Evolutionary conservation across 2,113 vertebrate genomes (phyloP), one percentile per base, ranked within the genome.

Genomic region (Bufo bufo): DNA sequence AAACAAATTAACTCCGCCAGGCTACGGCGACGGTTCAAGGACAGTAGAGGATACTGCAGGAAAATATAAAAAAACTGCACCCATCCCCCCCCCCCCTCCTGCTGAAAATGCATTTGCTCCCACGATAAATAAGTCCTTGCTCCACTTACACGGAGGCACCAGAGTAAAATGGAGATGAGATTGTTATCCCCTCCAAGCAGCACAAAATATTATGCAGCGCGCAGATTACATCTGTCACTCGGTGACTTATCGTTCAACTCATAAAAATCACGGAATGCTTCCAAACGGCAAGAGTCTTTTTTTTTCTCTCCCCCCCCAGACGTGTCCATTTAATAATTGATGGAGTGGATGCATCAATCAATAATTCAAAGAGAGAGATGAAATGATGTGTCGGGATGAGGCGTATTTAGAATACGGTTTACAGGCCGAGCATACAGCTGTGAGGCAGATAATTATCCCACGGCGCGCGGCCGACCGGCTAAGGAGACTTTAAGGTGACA

Each of bases 21-120:
- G 47, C 72, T 66, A 66, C n/a, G 75, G 75, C 50, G 23, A 43
- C 85, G 33, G 23, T 59, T 87, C 85, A 87, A 87, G 85, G 85
- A 49, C 85, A 71, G 19, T 58, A 81, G 54, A 71, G 50, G 59
- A 65, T 56, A 80, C 20, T 14, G 9, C 14, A 43, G 19, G 13
- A 33, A 66, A 74, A 71, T 65, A n/a, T 0, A 50, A 16, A 50
- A 75, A 75, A 50, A 75, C 50, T 71, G 23, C 66, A n/a, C 3
- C n/a, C 66, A 23, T 10, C 66, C 66, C 69, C 33, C 69, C 69
- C 7, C 1, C 19, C 19, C 56, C n/a, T 23, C 4, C 56, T 19
- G 54, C 23, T 66, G 63, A 78, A 16, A 52, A 61, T 50, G 33
- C 43, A 20, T 45, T 75, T 61, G 45, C 52, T 50, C 9, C 49